Conservation (phyloP, 2,888 invertebrate species). For the Epinotia bilunana region DNA sequence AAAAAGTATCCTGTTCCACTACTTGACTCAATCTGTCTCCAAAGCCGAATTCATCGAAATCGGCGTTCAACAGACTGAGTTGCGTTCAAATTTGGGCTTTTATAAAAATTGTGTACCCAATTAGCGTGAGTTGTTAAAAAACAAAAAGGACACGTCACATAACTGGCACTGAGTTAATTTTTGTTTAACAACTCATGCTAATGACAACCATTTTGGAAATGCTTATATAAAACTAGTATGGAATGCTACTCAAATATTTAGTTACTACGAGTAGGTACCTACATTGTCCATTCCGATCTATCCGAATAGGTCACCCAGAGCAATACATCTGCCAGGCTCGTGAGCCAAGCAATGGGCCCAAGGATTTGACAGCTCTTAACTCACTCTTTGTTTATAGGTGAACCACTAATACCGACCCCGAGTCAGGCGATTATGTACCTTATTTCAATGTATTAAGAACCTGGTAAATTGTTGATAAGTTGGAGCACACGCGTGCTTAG, state of each 20-base stretch:
- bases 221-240: no score
- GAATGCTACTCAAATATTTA: background rate
- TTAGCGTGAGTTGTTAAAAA: no score
- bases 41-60: no score
- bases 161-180: no score
- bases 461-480: background rate
- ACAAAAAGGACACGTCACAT: no score
- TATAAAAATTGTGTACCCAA: no score
- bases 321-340: slow-evolving; percentile 78
- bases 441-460: background rate
- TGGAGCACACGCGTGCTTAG: background rate
- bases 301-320: slow-evolving; percentile 47
- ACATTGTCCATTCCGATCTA: slow-evolving; percentile 2
- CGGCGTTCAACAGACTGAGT: no score
- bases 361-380: slow-evolving; percentile 78
- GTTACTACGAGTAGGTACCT: background rate
- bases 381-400: slow-evolving; percentile 75
- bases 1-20: background rate
- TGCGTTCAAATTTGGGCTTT: no score
- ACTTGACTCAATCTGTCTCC: no score
- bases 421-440: slow-evolving; percentile 7
- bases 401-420: slow-evolving; percentile 11
- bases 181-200: no score
- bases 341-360: slow-evolving; percentile 72
- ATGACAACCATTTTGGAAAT: no score